Evolutionary conservation across 2,113 vertebrate species (phyloP), one percentile per base, ranked within the genome.

Genomic region (Istiophorus platypterus): DNA sequence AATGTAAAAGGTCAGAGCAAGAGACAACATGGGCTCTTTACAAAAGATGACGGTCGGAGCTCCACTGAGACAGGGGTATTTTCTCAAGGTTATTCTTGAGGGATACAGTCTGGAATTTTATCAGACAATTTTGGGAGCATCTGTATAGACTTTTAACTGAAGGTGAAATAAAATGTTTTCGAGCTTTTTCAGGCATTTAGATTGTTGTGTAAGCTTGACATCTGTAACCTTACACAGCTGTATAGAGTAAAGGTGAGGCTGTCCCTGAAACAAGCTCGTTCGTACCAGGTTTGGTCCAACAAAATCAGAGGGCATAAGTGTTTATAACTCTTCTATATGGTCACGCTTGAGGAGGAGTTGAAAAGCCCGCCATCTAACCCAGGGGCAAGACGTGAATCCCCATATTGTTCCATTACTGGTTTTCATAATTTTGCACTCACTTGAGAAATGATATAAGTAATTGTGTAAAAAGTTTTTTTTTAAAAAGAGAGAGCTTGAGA

Each of bases 1-100:
- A 78, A 77, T 68, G 70, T 81, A 81, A 84, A 85, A 90, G 87
- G 91, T 91, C 89, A 91, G 76, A 62, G 67, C n/a, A 77, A 76
- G 86, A 86, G 91, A 87, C 69, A 88, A 84, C 78, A 77, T 80
- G 72, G 72, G 75, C 85, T 81, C 62, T 84, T 89, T 79, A 67
- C 52, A 78, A 85, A 87, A 84, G 79, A 88, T 85, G 86, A 86
- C 83, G 88, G 80, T 90, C 76, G 62, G 18, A 64, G 65, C 70
- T 49, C 12, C 3, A 45, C 67, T 68, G 29, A 73, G 72, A 89
- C 29, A 45, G 22, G 37, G 34, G 52, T 45, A 80, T 84, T 81
- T 78, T 56, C 72, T 85, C 37, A 51, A 65, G 52, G 65, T 80
- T 72, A 70, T 85, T 41, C 56, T 80, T 27, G 15, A 82, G 31